Evolutionary conservation across 2,113 vertebrate species (phyloP).

Genomic region (Propithecus coquereli): DNA sequence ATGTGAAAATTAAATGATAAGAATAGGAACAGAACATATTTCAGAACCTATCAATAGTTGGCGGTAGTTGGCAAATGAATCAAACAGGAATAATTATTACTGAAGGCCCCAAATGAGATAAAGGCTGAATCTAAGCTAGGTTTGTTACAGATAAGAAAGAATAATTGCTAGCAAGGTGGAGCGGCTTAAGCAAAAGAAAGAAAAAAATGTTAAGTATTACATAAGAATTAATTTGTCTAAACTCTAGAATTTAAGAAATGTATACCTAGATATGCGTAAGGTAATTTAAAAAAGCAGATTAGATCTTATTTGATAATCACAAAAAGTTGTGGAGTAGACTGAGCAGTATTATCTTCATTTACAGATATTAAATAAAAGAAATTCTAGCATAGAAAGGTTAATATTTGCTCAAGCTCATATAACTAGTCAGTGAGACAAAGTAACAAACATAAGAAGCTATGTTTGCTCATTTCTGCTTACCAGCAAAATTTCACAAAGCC

Average conservation of each 20-base stretch:
- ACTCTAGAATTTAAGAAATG: neutral
- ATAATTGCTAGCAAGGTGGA: neutral
- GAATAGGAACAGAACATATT: neutral
- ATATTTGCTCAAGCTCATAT: slow-evolving; percentile 12
- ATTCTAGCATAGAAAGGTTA: neutral
- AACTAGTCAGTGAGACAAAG: neutral
- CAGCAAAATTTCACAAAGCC: no score
- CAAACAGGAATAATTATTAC: neutral
- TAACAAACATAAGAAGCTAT: no score
- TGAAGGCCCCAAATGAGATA: neutral
- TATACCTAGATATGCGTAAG: neutral
- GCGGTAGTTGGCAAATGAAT: neutral
- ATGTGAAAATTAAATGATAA: neutral
- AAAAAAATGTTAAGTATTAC: neutral
- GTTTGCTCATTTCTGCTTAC: no score
- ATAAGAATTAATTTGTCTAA: neutral
- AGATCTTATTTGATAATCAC: neutral
- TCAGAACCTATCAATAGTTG: neutral
- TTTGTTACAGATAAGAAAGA: neutral
- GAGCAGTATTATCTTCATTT: neutral
- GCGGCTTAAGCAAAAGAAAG: neutral
- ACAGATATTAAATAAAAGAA: neutral
- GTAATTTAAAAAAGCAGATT: neutral
- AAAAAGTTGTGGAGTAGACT: neutral
- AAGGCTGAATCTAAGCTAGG: neutral